Evolutionary conservation across 2,888 invertebrate genomes (phyloP), one percentile per base, ranked within the genome.

Genomic region (Lottia scabra): DNA sequence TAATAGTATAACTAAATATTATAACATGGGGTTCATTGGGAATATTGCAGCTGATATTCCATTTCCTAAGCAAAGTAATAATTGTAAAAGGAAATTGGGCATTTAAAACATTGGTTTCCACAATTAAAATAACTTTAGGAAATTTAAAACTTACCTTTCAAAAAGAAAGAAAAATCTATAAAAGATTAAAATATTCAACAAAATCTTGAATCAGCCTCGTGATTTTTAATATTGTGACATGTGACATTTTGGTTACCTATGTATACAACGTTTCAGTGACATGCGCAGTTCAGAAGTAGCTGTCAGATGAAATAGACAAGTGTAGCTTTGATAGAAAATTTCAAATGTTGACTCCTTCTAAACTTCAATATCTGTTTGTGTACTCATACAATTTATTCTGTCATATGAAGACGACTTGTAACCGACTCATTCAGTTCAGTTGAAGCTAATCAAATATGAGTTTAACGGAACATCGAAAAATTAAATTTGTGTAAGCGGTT

Each of bases 331-430:
- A 56, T 23, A 56, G 56, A 23, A 23, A 56, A 19, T 19, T 56
- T 56, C 13, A 23, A 23, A 23, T 56, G 56, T 56, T 56, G 56
- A 56, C 56, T 23, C 56, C 19, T 56, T 56, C 19, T 56, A 56
- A 56, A 56, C 56, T 19, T 19, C 56, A 23, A 23, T 56, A 56
- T 56, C 56, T 12, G 56, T 56, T 56, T 56, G 56, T 56, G 56
- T 56, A 13, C 56, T 23, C 23, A 23, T 10, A 56, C 10, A 56
- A 56, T 56, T 56, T 19, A 56, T 56, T 56, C 23, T 56, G 56
- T 56, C 19, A 56, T 56, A 56, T 56, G 56, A 56, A 56, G 56
- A 56, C 56, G 56, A 56, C 19, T 56, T 56, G 56, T 56, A 56
- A 4, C 56, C 19, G 38, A 56, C 56, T 56, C 56, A 23, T 19